These are phyloP conservation scores for Micropoecilia bifurca DNA, from an alignment of 2,797 vertebrate species.

Conservation along the genomic window DNA sequence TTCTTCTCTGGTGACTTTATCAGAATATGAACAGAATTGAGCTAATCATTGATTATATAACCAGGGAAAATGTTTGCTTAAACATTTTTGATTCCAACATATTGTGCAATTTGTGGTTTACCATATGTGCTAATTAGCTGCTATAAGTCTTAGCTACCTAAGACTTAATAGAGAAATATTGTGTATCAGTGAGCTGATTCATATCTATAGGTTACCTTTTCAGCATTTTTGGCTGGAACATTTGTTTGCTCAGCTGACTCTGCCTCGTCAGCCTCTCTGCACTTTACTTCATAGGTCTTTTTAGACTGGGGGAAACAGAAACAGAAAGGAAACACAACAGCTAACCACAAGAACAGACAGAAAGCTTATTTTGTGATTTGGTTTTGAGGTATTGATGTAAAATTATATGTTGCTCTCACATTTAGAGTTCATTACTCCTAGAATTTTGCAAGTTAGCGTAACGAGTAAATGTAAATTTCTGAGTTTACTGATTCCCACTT, in stretches of 20 bases:
- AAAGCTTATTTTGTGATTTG: not conserved
- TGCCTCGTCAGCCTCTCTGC: slow-evolving; percentile 85
- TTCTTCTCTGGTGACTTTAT: not conserved
- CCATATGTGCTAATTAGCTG: not conserved
- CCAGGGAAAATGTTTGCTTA: too few relatives aligned
- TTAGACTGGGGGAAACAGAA: slow-evolving; percentile 82
- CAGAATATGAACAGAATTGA: not conserved
- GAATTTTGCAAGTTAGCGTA: not conserved
- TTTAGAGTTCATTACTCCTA: not conserved
- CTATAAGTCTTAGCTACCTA: not conserved
- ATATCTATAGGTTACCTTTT: slow-evolving; percentile 82
- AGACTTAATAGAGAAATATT: not conserved
- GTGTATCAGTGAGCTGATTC: not conserved
- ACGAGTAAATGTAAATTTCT: too few relatives aligned
- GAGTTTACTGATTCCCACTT: not conserved
- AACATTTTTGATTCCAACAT: not conserved
- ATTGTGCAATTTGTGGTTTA: not conserved
- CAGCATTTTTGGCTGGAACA: slow-evolving; percentile 81
- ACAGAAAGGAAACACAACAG: slow-evolving; percentile 8
- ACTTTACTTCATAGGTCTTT: slow-evolving; percentile 88
- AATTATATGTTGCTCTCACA: not conserved
- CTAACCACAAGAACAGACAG: not conserved
- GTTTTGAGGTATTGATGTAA: not conserved
- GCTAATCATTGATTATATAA: not conserved
- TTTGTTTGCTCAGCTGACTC: slow-evolving; percentile 81